Evolutionary conservation across 2,113 vertebrate genomes (phyloP), one percentile per base, ranked within the genome.

Genomic region (Neolamprologus caudopunctatus): DNA sequence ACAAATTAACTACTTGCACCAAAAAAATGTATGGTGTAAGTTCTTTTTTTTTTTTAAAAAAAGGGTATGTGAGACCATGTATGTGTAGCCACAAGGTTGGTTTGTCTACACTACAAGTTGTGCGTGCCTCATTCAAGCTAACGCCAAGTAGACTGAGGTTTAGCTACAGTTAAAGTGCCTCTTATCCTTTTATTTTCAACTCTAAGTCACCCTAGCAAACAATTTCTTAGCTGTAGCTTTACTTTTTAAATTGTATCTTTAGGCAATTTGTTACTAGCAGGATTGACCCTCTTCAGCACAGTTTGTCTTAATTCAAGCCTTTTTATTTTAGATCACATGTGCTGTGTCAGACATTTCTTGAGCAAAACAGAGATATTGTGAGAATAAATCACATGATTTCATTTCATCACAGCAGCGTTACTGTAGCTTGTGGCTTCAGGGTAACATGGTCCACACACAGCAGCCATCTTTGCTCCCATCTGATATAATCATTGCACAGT

Each of bases 371-470:
- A 53, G 66, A 85, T 84, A 86, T 89, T 94, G 13, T 90, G 40
- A 83, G 90, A 51, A 2, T 13, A 9, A 51, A 58, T 91, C 92
- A 89, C 85, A 92, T 90, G 89, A 75, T 85, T 87, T 63, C 7
- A 83, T 28, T 87, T 85, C 33, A 73, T 87, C 54, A 84, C 82
- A 58, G 85, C 45, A 16, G 73, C 57, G 54, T 82, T 85, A 16
- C 68, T 85, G 86, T 88, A 83, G 85, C 80, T 83, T 6, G 63
- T 88, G 58, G 68, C 88, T 86, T 73, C 6, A 51, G 86, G 87
- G 71, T 82, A 82, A 79, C 17, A 8, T 45, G 42, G 75, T 80
- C 71, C 4, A 26, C 81, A 21, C 6, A 5, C 53, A 26, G 71
- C 78, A 71, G 55, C 28, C 35, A 53, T 82, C 66, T 55, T 13